Base-by-base conservation (phyloP, 2,113 vertebrate genomes). In the Gnathonemus longibarbis region DNA sequence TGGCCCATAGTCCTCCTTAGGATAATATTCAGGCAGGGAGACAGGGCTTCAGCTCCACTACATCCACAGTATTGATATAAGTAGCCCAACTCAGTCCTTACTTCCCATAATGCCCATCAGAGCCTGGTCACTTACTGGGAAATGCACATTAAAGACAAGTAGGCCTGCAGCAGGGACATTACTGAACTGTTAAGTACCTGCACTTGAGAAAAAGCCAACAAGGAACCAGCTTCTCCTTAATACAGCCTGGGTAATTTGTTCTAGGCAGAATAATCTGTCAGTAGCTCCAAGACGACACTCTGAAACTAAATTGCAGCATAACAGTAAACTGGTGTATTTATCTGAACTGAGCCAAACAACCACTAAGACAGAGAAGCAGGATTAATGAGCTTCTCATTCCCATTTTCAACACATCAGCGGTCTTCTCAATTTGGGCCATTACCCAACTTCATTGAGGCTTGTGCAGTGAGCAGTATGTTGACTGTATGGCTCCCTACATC, bases 391-490 rank as follows among this genome's bases (percentile, higher is more conserved):
- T 50, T 50, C 85, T 4, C 13, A 87, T 56, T 42, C 85, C 85
- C 85, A 53, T 87, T 56, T 87, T 87, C 50, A 53, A 53, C 85
- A 87, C 49, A 35, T 87, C 50, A 53, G 84, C 48, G n/a, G 50
- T 17, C 85, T 87, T 87, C 50, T 53, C 85, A 87, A 87, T 87
- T 56, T 56, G 85, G 49, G 15, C 46, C 50, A 87, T 87, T 87
- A 87, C n/a, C 85, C 50, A 53, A 35, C 85, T 53, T 52, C 49
- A 35, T 6, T 42, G 85, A 87, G 3, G 31, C 85, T 87, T 27
- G 50, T 87, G 50, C 17, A 35, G 27, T 17, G n/a, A 31, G 31
- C 50, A 87, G 39, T 87, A 87, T 35, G 50, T 39, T 52, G 49
- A 53, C n/a, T 53, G 13, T 87, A 53, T 87, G 85, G 85, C n/a